These are phyloP conservation scores for Oeneis ivallda DNA, from an alignment of 2,888 invertebrate genomes.

Conservation along the genomic window DNA sequence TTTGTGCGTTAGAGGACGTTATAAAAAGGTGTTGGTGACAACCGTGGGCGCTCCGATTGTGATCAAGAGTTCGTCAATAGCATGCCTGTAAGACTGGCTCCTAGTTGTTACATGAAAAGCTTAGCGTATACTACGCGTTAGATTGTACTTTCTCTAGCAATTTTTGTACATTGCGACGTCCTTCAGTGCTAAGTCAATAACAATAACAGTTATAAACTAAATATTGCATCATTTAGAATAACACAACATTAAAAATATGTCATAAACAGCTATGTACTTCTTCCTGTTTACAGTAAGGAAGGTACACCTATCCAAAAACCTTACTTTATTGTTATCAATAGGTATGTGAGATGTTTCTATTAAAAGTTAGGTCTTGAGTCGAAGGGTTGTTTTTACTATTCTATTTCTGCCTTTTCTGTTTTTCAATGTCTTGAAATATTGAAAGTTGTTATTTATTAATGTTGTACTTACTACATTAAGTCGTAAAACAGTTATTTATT, in stretches of 20 bases:
- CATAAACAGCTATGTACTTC: neutral
- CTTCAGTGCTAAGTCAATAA: constrained; percentile 49
- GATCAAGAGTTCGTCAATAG: constrained; percentile 33
- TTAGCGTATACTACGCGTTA: constrained; percentile 41
- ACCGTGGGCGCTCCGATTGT: constrained; percentile 45
- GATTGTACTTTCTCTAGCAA: constrained; percentile 58
- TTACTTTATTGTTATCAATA: constrained; percentile 20
- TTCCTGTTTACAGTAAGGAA: constrained; percentile 15
- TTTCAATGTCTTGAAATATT: too few relatives aligned
- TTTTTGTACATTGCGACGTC: constrained; percentile 49
- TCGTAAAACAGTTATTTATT: too few relatives aligned
- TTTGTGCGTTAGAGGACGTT: constrained; percentile 71
- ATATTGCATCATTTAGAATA: constrained; percentile 38
- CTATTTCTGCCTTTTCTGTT: too few relatives aligned
- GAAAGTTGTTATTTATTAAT: neutral
- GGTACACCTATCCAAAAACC: too few relatives aligned
- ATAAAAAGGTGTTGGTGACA: constrained; percentile 61
- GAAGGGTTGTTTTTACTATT: too few relatives aligned
- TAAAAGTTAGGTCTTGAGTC: neutral
- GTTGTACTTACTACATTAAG: constrained; percentile 1
- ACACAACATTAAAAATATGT: neutral
- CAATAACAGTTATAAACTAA: constrained; percentile 32
- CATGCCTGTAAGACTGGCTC: constrained; percentile 6
- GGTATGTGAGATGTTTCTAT: neutral
- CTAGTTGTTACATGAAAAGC: constrained; percentile 19